These are phyloP conservation scores for Gambusia yucatana DNA, from an alignment of 2,797 vertebrate genomes.

Conservation along the genomic window DNA sequence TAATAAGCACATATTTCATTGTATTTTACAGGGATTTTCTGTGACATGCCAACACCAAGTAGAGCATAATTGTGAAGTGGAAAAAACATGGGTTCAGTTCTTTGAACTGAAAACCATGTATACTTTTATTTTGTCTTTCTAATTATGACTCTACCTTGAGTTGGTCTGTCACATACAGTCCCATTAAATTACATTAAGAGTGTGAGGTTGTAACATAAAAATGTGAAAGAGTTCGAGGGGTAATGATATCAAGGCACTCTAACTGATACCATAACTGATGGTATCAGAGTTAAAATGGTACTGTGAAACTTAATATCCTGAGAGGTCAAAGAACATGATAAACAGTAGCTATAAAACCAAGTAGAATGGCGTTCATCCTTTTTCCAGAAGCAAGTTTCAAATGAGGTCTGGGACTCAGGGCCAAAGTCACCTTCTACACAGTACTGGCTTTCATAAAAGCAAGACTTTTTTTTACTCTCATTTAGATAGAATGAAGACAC, in stretches of 20 bases:
- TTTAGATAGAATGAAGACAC: slow-evolving; percentile 50
- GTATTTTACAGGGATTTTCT: background rate
- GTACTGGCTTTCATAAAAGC: slow-evolving; percentile 38
- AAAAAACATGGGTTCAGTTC: background rate
- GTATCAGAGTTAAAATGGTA: slow-evolving; percentile 41
- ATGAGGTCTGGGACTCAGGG: slow-evolving; percentile 47
- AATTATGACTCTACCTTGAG: background rate
- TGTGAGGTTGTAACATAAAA: background rate
- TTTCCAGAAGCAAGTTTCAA: slow-evolving; percentile 52
- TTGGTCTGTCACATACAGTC: background rate
- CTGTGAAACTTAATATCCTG: slow-evolving; percentile 36
- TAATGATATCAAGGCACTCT: background rate
- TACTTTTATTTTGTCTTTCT: background rate
- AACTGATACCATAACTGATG: slow-evolving; percentile 8
- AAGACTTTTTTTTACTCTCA: background rate
- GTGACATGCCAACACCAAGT: no score
- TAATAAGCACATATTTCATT: background rate
- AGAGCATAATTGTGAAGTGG: background rate
- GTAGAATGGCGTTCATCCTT: slow-evolving; percentile 29
- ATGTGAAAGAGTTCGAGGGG: background rate
- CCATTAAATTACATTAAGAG: background rate
- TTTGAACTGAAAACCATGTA: background rate
- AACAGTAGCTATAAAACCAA: slow-evolving; percentile 16
- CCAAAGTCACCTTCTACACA: slow-evolving; percentile 61
- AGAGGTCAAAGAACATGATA: slow-evolving; percentile 56